Evolutionary conservation across 2,888 invertebrate genomes (phyloP), one percentile per base, ranked within the genome.

Genomic region (Eumerus sabulonum): DNA sequence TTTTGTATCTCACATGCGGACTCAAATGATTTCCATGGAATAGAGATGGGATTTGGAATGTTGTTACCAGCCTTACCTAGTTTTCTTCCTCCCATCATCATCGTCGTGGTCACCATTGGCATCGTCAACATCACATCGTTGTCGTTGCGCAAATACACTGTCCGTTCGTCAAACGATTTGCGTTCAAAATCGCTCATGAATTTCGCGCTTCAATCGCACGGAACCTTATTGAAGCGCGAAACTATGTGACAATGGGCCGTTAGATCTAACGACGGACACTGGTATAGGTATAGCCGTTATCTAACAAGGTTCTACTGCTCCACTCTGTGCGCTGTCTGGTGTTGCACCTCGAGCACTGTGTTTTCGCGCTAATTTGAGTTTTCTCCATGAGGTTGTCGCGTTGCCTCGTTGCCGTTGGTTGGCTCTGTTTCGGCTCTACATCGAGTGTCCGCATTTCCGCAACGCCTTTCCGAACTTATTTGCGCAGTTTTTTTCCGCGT

Each of bases 391-490:
- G n/a, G 27, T 27, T 27, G 27, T 27, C 27, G 27, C 27, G 27
- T 27, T 27, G 27, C 7, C 27, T 27, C 27, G 27, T 27, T 27
- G 27, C 7, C 50, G 59, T 66, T 56, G 63, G 59, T 17, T 62
- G 13, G 38, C 36, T 17, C 38, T 17, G 51, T 27, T 27, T 27
- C 27, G 27, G 27, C 27, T 7, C 27, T 27, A 7, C 27, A 4
- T 7, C 27, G 27, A 7, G 38, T 45, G 60, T 59, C 68, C 79
- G 74, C 74, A 74, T 74, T 79, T 79, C 79, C 79, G 73, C 68
- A 79, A 79, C 79, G 79, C 79, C 79, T 79, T 64, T 73, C 67
- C 79, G 50, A 54, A 74, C 59, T 74, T 68, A 74, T 77, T 77
- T 66, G 76, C 66, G 59, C 47, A 18, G 9, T 17, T 59, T 71